Evolutionary conservation across 2,797 vertebrate genomes (phyloP).

Genomic region (Heliangelus exortis): DNA sequence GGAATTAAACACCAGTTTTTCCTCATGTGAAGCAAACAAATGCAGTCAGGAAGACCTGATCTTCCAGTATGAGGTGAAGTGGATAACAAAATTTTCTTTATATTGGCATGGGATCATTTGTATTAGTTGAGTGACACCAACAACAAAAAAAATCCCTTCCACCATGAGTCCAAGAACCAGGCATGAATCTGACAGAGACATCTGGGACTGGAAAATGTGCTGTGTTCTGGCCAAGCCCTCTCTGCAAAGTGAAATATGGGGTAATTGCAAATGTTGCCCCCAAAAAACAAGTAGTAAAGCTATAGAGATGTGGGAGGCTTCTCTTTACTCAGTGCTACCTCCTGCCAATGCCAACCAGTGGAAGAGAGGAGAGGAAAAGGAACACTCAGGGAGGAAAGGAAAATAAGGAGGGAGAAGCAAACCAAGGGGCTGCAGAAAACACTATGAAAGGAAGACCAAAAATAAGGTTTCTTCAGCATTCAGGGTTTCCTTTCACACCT

Average conservation of each 20-base stretch:
- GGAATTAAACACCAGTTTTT: background rate
- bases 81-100: background rate
- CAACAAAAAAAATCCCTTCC: background rate
- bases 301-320: background rate
- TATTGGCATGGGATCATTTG: background rate
- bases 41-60: background rate
- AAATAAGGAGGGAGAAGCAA: background rate
- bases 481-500: background rate
- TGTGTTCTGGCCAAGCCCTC: background rate
- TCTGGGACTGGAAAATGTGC: slow-evolving; percentile 50
- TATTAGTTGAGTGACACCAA: background rate
- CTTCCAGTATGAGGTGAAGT: background rate
- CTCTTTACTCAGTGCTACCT: background rate
- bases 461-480: background rate
- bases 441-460: background rate
- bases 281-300: background rate
- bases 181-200: background rate
- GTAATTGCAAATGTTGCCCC: slow-evolving; percentile 26
- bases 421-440: background rate
- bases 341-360: background rate
- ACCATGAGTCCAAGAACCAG: background rate
- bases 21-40: background rate
- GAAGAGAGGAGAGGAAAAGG: background rate
- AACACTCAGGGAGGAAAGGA: background rate
- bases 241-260: slow-evolving; percentile 26